Base-by-base conservation (phyloP, 2,888 invertebrate genomes). In the Drosophila longiperda region DNA sequence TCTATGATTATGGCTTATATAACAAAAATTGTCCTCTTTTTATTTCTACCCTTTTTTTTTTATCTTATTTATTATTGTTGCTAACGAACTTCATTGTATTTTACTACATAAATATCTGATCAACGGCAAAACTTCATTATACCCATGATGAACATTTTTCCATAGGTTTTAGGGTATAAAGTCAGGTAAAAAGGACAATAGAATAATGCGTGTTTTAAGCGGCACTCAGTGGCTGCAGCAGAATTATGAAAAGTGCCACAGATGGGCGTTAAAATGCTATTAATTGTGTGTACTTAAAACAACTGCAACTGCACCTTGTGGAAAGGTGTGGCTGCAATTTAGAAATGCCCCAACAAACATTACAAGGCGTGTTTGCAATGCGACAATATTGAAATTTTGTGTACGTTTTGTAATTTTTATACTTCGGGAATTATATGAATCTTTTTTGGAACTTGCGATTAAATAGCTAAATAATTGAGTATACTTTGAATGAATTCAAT, bases 321-420 rank as follows among this genome's bases (percentile, higher is more conserved):
- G 11, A n/a, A 1, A 45, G 23, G 8, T 12, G 38, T 38, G 32
- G 40, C 49, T 48, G 49, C 36, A 33, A 26, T 23, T 57, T 48
- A 42, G 15, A 60, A 49, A 54, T 70, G 54, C 26, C 26, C 20
- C 29, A 29, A 50, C 36, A 59, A 61, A 59, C 49, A 72, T 60
- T 63, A 40, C 49, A 23, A 8, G 63, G 58, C 70, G 63, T 64
- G 60, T 80, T 62, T n/a, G 69, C 49, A 64, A 66, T 50, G 17
- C 6, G 4, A 0, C 11, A 42, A 12, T 36, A 23, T 17, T n/a
- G 15, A 8, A n/a, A 36, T n/a, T 40, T 34, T 15, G 20, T 23
- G 34, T 42, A 55, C 29, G 29, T 32, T 17, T 1, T 29, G 54
- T 15, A 20, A 15, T 9, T 33, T 9, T 12, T 45, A 20, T 45